Base-by-base conservation (phyloP, 2,797 vertebrate genomes). In the Sebastes paucispinis region DNA sequence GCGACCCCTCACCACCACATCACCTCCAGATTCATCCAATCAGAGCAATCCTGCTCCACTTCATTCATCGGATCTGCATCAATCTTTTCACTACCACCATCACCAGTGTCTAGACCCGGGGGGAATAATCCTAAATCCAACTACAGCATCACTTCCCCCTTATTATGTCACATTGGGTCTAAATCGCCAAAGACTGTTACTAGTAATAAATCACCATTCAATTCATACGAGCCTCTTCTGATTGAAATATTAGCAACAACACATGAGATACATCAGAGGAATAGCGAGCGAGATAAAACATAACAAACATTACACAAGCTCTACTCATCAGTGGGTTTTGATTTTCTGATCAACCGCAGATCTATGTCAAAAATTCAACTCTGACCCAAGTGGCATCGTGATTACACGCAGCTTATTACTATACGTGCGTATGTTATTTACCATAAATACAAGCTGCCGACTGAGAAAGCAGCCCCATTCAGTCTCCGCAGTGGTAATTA, bases 401-500 rank as follows among this genome's bases (percentile, higher is more conserved):
- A 84, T 73, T 73, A 73, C 69, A 55, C 9, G 10, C 29, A 24
- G 36, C 36, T 74, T 66, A 84, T 80, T 25, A 69, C 58, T 66
- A 27, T 69, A 64, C 72, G 32, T 77, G 70, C 79, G 74, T 77
- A 69, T 72, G 80, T 80, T 85, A 89, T 91, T 89, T 88, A 80
- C 70, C 68, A 82, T 83, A 86, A 88, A 88, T 82, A 90, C 82
- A 88, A 76, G 80, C 89, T 85, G 80, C 87, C 79, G 84, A 71
- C 69, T 20, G 82, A 87, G 81, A 84, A 76, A 80, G 71, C 74
- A 65, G 81, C 82, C 79, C 81, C 25, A 67, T 86, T 81, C 77
- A 72, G 89, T 84, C 91, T 88, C 87, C 22, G n/a, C 77, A 78
- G 84, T 87, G 84, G 84, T 90, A 89, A 93, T 91, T 91, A 91